phyloP scores from a whole-genome alignment of 2,113 vertebrate species.

The Irena cyanogastra region DNA sequence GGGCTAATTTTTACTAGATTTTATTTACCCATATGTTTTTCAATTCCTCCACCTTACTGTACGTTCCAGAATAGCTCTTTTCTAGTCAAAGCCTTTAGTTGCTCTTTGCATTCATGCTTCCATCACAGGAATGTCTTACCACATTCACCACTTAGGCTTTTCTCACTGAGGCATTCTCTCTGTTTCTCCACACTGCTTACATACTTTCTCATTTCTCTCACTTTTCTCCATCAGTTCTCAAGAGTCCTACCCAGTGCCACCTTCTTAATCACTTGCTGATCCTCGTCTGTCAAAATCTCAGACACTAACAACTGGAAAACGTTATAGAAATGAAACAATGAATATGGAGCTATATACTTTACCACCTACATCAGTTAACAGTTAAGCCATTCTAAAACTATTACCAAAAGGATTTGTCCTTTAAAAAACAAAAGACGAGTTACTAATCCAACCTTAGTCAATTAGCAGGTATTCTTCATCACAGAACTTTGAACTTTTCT shows the following conservation, averaged over 20 bases:
- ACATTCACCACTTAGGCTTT: not conserved
- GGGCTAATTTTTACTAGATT: not conserved
- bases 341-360: not conserved
- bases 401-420: not conserved
- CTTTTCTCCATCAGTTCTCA: not conserved
- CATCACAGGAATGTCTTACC: not conserved
- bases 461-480: constrained; percentile 20
- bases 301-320: not conserved
- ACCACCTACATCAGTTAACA: not conserved
- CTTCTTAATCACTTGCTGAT: not conserved
- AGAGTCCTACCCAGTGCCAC: not conserved
- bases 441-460: constrained; percentile 33
- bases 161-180: not conserved
- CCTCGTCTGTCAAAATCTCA: not conserved
- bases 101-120: not conserved
- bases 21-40: not conserved
- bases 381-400: not conserved
- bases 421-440: not conserved
- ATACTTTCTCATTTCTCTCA: not conserved
- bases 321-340: not conserved
- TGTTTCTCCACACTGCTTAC: not conserved
- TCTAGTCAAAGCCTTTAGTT: not conserved
- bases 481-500: constrained; percentile 39
- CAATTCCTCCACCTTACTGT: not conserved
- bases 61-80: not conserved